Base-by-base conservation (phyloP, 1,140 invertebrate species). In the Lepidurus apus region DNA sequence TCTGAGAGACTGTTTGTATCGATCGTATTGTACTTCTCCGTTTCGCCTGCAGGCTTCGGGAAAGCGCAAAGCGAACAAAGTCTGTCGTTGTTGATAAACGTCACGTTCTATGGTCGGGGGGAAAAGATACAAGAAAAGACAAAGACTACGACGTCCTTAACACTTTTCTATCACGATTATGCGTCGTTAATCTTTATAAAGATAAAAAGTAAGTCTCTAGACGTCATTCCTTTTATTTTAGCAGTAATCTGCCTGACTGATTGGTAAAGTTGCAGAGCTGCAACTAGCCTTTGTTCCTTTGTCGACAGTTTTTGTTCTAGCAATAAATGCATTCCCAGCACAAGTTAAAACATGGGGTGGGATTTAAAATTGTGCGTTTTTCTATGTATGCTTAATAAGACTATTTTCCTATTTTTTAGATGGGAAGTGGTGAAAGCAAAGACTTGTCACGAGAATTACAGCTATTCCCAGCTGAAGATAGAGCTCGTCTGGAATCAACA, bases 351-450 rank as follows among this genome's bases (percentile, higher is more conserved):
- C 8, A 65, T 21, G 21, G 53, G 53, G 53, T 65, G 53, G 53
- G 53, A 65, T 21, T 10, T 17, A 7, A 17, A 17, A 7, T 13
- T 65, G 21, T n/a, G 17, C 21, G 21, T 21, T 65, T 17, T n/a
- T n/a, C 7, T 21, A 13, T 65, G 4, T 65, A 13, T 1, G 0
- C 53, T 34, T 34, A 65, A 65, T n/a, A 65, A 65, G n/a, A n/a
- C n/a, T n/a, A n/a, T n/a, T 76, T 13, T 43, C 42, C 0, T 43
- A 13, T 1, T 47, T 11, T 21, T 43, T 76, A 77, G 76, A 77
- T 77, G 76, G 76, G 76, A 8, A 26, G 42, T 10, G 76, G 76
- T 0, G 76, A 77, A 24, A 77, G 76, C 17, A 77, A 77, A 77
- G 76, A 53, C 21, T 3, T 77, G 21, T 53, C 45, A 53, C 13